A percentile compares a stretch with the other conserved stretches of the same genome.
Conservation (phyloP, 2,888 invertebrate species). For the Sclerodermus sp. region DNA sequence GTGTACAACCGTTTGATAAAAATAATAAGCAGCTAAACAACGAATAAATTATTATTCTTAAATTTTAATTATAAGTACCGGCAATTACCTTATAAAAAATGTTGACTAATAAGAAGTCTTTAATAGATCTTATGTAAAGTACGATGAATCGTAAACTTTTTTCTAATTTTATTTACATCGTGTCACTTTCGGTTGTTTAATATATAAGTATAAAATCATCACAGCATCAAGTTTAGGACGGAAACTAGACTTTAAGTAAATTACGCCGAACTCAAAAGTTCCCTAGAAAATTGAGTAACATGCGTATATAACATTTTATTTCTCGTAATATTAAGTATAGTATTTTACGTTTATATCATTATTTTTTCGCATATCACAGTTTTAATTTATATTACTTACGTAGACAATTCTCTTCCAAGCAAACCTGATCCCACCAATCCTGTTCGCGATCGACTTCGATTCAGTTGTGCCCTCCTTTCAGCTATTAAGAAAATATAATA, state of each 20-base stretch:
- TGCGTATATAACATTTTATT: no score
- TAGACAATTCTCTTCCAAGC: constrained; percentile 69
- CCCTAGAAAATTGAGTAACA: constrained; percentile 43
- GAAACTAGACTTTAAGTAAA: constrained; percentile 34
- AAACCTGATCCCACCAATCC: constrained; percentile 69
- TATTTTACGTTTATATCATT: neutral
- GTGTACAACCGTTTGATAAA: no score
- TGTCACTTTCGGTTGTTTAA: neutral
- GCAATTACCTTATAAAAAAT: neutral
- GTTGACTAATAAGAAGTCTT: neutral
- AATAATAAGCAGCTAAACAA: neutral
- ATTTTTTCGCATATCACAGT: neutral
- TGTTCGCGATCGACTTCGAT: constrained; percentile 82
- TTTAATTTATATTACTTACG: constrained; percentile 59
- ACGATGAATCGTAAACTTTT: neutral
- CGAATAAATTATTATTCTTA: neutral
- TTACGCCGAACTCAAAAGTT: constrained; percentile 57
- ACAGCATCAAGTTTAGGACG: constrained; percentile 52
- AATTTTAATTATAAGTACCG: neutral
- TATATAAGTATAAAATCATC: constrained; percentile 37
- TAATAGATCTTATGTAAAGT: no score
- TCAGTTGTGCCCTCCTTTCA: constrained; percentile 87
- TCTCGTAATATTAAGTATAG: constrained; percentile 5
- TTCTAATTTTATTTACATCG: neutral
- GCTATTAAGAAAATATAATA: constrained; percentile 62